These are phyloP conservation scores for Nycticorax nycticorax DNA, from an alignment of 2,113 vertebrate genomes.

Conservation along the genomic window DNA sequence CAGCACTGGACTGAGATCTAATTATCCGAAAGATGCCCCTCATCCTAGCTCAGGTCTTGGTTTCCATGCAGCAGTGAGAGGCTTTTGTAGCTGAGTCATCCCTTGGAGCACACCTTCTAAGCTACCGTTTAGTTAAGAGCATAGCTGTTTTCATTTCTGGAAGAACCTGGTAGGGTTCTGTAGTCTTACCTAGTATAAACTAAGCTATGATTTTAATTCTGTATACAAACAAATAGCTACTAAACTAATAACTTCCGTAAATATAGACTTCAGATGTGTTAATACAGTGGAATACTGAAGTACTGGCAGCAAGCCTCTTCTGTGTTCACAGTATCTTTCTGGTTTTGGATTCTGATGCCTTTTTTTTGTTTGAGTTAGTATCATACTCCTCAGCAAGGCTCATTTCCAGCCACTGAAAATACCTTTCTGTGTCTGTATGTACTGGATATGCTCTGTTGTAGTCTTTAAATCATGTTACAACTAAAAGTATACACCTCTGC, in stretches of 20 bases:
- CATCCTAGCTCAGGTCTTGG: background rate
- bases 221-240: background rate
- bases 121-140: background rate
- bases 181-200: background rate
- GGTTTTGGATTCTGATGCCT: background rate
- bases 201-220: background rate
- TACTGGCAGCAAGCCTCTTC: background rate
- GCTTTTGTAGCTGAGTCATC: background rate
- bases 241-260: background rate
- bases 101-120: background rate
- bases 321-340: background rate
- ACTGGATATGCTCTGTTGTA: background rate
- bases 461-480: background rate
- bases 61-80: background rate
- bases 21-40: background rate
- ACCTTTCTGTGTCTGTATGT: background rate
- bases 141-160: background rate
- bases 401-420: background rate
- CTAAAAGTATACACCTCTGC: background rate
- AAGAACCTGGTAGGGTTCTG: background rate
- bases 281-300: background rate
- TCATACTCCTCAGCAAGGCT: background rate
- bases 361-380: background rate
- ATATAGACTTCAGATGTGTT: background rate
- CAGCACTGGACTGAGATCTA: background rate